A percentile compares a stretch with the other conserved stretches of the same genome.
phyloP scores from a whole-genome alignment of 1,140 invertebrate genomes.

The Halesus radiatus region DNA sequence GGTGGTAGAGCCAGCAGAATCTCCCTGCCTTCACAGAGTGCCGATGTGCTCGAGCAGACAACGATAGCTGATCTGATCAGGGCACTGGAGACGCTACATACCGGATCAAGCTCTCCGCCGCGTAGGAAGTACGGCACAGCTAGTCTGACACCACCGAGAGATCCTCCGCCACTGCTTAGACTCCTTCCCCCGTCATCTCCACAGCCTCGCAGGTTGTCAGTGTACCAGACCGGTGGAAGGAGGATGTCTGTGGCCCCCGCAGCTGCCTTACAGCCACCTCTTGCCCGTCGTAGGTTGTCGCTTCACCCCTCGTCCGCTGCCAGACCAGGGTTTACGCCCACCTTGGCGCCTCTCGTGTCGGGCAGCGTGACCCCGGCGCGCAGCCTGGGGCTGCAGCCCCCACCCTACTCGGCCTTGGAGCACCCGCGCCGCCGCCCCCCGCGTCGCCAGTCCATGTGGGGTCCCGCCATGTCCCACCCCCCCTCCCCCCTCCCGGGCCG shows the following conservation, averaged over 20 bases:
- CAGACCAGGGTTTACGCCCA: constrained; percentile 22
- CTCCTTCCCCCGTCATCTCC: constrained; percentile 17
- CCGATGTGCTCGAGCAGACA: constrained; percentile 78
- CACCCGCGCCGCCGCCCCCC: constrained; percentile 9
- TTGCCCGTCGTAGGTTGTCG: constrained; percentile 46
- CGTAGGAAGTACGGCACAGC: constrained; percentile 73
- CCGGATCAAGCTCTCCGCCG: constrained; percentile 59
- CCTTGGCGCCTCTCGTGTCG: constrained; percentile 40
- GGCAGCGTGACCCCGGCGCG: constrained; percentile 17
- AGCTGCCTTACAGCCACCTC: constrained; percentile 39
- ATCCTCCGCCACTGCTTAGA: constrained; percentile 58
- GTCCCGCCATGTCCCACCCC: not conserved
- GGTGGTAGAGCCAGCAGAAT: constrained; percentile 70
- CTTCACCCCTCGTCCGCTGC: not conserved
- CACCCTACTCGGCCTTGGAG: constrained; percentile 46
- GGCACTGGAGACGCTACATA: constrained; percentile 75
- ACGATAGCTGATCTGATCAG: constrained; percentile 82
- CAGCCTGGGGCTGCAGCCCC: constrained; percentile 44
- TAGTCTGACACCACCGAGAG: constrained; percentile 65
- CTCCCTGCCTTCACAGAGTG: constrained; percentile 70
- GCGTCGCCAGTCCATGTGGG: constrained; percentile 34
- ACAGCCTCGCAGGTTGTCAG: constrained; percentile 41
- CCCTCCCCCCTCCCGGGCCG: constrained; percentile 33
- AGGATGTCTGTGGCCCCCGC: constrained; percentile 4
- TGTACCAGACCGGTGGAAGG: constrained; percentile 35